Evolutionary conservation across 2,797 vertebrate species (phyloP).

Genomic region (Pipistrellus nathusii): DNA sequence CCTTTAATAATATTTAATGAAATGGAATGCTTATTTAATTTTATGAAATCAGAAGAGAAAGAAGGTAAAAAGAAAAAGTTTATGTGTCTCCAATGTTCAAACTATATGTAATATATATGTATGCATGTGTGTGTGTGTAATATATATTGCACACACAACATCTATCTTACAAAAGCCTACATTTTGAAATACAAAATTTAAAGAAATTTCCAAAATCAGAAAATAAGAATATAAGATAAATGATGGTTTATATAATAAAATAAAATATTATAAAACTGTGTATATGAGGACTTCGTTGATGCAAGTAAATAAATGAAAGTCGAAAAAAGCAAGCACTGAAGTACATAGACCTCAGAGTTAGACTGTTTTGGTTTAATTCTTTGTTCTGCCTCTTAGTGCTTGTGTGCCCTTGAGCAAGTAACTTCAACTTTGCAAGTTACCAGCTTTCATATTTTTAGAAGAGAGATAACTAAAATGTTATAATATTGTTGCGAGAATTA

Average conservation of each 20-base stretch:
- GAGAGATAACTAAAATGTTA: not conserved
- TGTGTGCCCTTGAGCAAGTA: not conserved
- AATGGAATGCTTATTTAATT: not conserved
- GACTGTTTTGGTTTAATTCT: not conserved
- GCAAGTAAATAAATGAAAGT: not conserved
- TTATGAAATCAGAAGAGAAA: not conserved
- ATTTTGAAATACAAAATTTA: slow-evolving; percentile 16
- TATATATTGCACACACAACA: not conserved
- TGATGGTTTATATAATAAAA: not conserved
- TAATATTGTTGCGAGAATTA: not conserved
- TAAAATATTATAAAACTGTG: not conserved
- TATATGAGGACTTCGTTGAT: not conserved
- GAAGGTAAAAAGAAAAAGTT: not conserved
- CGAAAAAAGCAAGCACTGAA: not conserved
- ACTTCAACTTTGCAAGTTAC: not conserved
- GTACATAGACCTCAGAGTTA: not conserved
- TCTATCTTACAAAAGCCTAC: not conserved
- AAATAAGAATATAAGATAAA: not conserved
- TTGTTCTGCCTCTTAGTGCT: not conserved
- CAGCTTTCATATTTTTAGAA: not conserved
- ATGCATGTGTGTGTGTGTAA: not conserved
- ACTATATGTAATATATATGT: not conserved
- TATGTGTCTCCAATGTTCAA: not conserved
- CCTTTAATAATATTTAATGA: not conserved
- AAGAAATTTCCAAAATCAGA: not conserved